Base-by-base conservation (phyloP, 2,888 invertebrate species). In the Biston stratarius region DNA sequence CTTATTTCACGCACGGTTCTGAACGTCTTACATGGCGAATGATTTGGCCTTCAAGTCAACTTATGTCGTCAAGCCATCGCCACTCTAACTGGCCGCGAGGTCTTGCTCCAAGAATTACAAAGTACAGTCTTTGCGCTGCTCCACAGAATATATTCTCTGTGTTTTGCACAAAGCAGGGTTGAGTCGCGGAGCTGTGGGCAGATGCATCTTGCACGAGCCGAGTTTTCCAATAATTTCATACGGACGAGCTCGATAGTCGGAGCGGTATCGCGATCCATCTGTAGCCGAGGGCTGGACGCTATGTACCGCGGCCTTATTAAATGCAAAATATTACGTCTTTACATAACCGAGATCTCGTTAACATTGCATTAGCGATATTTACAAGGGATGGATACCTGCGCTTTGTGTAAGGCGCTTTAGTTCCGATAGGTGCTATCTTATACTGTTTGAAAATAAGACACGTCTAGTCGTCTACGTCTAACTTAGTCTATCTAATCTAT, bases 201-300 rank as follows among this genome's bases (percentile, higher is more conserved):
- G 92, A 91, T 91, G 88, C 87, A 91, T 91, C 91, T 89, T 77
- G 88, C 92, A 91, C 92, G 92, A 91, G 89, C 83, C 86, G 84
- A 87, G 84, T 90, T 89, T 88, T 87, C 91, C 91, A 92, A 93
- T 92, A 93, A 93, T 92, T 92, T 90, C 91, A 90, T 91, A 91
- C 87, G 82, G 77, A 84, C 85, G 84, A 86, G 77, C 80, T 73
- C 84, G 88, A 90, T 89, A 63, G 62, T 48, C 45, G 52, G 58
- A 89, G 88, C 76, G 67, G 86, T 91, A 91, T 92, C 91, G 78
- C 76, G 76, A 81, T 84, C 79, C 87, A 91, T 92, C 91, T 90
- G 83, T 85, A 76, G 90, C 92, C 92, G 82, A 80, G 83, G 91
- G 92, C 91, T 87, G 87, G 76, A 74, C 74, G 66, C 77, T 79